These are phyloP conservation scores for Anthopleura sola DNA, from an alignment of 64 coral and sea anemone genomes.

Conservation along the genomic window DNA sequence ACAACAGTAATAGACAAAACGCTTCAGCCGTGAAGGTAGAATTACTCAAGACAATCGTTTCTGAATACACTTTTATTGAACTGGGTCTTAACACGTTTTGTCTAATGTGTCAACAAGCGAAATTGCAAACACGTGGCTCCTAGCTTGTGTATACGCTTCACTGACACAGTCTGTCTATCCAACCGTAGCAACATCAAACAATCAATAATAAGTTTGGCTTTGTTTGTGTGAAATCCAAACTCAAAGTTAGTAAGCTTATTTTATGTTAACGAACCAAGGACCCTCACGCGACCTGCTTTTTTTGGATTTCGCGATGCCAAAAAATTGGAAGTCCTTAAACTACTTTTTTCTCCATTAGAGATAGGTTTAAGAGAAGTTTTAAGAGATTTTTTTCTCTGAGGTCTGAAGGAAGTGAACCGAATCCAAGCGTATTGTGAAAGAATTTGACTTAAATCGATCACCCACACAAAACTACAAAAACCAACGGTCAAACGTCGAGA, in stretches of 20 bases:
- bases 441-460: constrained; percentile 13
- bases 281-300: neutral
- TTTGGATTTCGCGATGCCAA: neutral
- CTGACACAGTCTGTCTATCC: neutral
- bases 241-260: neutral
- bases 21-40: neutral
- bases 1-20: neutral
- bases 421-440: neutral
- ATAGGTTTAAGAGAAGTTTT: neutral
- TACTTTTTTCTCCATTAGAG: neutral
- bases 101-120: neutral
- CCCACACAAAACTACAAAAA: neutral
- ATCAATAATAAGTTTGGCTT: neutral
- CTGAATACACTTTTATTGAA: constrained; percentile 10
- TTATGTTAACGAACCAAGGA: neutral
- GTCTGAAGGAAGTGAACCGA: neutral
- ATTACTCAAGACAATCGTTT: neutral
- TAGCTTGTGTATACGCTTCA: neutral
- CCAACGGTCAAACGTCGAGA: neutral
- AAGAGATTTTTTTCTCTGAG: neutral
- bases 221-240: neutral
- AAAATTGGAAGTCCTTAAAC: neutral
- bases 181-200: neutral
- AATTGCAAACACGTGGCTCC: neutral
- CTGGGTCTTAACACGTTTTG: constrained; percentile 22